Conservation (phyloP, 2,888 invertebrate species). For the Meganola albula region DNA sequence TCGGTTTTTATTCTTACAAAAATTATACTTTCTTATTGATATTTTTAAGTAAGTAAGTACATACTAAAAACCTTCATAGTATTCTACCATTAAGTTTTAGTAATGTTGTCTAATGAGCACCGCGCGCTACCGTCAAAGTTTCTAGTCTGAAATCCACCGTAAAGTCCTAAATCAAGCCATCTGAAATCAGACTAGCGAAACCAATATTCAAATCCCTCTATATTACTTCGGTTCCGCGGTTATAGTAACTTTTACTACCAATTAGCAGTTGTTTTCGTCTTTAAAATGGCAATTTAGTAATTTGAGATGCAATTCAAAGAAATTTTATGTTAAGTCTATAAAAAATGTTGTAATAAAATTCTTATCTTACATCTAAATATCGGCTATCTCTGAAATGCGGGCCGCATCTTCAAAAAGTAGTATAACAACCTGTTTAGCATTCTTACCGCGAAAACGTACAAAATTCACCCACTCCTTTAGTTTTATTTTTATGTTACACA, state of each 20-base stretch:
- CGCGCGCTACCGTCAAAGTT: neutral
- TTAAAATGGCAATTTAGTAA: neutral
- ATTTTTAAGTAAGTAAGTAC: too few relatives aligned
- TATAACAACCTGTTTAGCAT: constrained; percentile 23
- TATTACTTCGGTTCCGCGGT: too few relatives aligned
- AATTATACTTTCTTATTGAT: too few relatives aligned
- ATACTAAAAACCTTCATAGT: too few relatives aligned
- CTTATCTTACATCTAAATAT: constrained; percentile 25
- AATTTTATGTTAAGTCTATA: constrained; percentile 16
- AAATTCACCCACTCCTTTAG: constrained; percentile 26
- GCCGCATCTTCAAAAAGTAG: constrained; percentile 18
- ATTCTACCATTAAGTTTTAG: too few relatives aligned
- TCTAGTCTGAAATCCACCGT: constrained; percentile 1
- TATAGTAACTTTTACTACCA: neutral
- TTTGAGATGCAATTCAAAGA: constrained; percentile 16
- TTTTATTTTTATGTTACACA: too few relatives aligned
- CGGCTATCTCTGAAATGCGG: constrained; percentile 20
- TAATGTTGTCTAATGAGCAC: neutral
- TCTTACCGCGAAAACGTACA: constrained; percentile 19
- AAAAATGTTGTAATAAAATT: constrained; percentile 10
- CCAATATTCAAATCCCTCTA: neutral
- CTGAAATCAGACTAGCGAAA: constrained; percentile 4
- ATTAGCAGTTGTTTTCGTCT: neutral
- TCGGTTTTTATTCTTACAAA: too few relatives aligned
- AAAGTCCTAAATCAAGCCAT: constrained; percentile 7